phyloP scores from a whole-genome alignment of 1,140 invertebrate genomes.

The Zeugodacus cucurbitae region DNA sequence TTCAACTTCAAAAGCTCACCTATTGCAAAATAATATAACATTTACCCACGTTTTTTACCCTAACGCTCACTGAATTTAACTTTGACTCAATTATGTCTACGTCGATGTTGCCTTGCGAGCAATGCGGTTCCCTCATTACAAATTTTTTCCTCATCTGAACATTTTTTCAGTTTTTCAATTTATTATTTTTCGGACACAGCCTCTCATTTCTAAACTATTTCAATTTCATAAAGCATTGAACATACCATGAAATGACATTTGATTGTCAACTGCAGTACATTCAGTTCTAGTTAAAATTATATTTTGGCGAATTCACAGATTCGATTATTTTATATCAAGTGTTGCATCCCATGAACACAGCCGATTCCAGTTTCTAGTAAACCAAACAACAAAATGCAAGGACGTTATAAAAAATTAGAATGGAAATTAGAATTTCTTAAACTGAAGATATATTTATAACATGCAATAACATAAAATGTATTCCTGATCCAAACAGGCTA shows the following conservation, averaged over 20 bases:
- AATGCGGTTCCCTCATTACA: conserved; percentile 24
- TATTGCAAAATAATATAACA: neutral
- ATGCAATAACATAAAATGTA: too few relatives aligned
- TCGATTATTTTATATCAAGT: too few relatives aligned
- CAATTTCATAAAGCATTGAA: neutral
- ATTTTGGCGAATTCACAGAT: neutral
- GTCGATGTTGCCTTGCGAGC: neutral
- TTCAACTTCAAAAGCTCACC: neutral
- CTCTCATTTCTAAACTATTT: conserved; percentile 23
- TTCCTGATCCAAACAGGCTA: too few relatives aligned
- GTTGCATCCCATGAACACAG: neutral
- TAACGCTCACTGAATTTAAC: neutral
- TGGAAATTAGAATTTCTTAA: too few relatives aligned
- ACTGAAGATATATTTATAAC: too few relatives aligned
- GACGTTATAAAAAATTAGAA: too few relatives aligned
- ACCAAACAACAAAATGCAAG: neutral
- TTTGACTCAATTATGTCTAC: conserved; percentile 24
- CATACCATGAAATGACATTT: neutral
- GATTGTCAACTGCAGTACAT: neutral
- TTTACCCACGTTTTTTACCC: neutral
- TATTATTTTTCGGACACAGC: conserved; percentile 34
- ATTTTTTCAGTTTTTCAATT: conserved; percentile 37
- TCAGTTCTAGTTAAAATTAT: neutral
- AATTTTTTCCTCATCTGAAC: conserved; percentile 35
- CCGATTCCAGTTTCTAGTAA: neutral